Conservation (phyloP, 2,888 invertebrate species). For the Odontomyia ornata region DNA sequence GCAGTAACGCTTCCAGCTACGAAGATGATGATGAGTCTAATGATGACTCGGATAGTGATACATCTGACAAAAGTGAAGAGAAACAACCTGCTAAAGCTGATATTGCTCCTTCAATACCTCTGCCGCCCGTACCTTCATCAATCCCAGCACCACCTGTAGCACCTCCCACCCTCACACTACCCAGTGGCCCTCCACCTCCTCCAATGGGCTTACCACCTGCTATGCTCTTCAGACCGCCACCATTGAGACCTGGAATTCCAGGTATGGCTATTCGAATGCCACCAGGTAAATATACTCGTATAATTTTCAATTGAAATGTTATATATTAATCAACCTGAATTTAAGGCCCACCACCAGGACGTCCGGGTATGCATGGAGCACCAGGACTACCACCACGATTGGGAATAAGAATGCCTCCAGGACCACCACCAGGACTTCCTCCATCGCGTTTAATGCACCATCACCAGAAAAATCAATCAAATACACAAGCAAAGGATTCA, state of each 20-base stretch:
- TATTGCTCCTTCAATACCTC: constrained; percentile 48
- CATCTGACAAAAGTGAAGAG: not conserved
- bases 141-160: constrained; percentile 55
- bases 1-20: not conserved
- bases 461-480: constrained; percentile 60
- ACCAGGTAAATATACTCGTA: constrained; percentile 58
- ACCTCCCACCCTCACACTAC: constrained; percentile 57
- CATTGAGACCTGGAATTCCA: constrained; percentile 66
- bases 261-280: constrained; percentile 66
- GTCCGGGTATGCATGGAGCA: constrained; percentile 71
- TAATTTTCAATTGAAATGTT: not conserved
- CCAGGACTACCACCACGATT: constrained; percentile 69
- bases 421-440: constrained; percentile 73
- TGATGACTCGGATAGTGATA: constrained; percentile 34
- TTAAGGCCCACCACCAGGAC: constrained; percentile 68
- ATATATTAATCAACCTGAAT: constrained; percentile 55
- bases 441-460: constrained; percentile 67
- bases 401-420: constrained; percentile 71
- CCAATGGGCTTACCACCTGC: constrained; percentile 65
- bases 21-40: constrained; percentile 38
- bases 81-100: not conserved
- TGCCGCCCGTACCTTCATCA: constrained; percentile 57
- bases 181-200: constrained; percentile 67
- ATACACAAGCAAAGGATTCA: constrained; percentile 69
- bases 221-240: constrained; percentile 69